Evolutionary conservation across 2,113 vertebrate genomes (phyloP).

Genomic region (Bettongia penicillata): DNA sequence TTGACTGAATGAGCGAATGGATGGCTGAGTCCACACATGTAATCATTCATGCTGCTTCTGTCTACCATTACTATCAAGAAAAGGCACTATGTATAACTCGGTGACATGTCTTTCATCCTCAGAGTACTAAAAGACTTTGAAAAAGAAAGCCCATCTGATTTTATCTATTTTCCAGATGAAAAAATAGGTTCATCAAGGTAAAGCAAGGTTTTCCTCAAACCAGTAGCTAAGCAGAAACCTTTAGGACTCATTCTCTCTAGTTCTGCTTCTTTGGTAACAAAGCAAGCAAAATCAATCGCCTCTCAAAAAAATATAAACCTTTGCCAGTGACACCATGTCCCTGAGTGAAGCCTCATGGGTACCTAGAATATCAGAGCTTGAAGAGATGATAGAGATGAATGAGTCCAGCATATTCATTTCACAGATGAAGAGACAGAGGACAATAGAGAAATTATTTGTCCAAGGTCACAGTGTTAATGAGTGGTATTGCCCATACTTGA

Average conservation of each 20-base stretch:
- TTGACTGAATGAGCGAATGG: neutral
- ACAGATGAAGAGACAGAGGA: neutral
- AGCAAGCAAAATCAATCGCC: neutral
- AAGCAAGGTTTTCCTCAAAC: constrained; percentile 60
- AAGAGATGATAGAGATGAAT: neutral
- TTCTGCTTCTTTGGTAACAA: neutral
- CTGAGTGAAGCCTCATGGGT: neutral
- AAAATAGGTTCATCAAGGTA: constrained; percentile 62
- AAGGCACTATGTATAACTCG: neutral
- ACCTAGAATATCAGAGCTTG: neutral
- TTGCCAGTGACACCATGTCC: neutral
- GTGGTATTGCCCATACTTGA: neutral
- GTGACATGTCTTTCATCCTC: constrained; percentile 42
- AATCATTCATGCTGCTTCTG: neutral
- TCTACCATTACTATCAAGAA: neutral
- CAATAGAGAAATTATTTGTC: neutral
- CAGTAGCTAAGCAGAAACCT: constrained; percentile 40
- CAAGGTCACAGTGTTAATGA: neutral
- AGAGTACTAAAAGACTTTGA: constrained; percentile 30
- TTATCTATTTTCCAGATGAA: constrained; percentile 69
- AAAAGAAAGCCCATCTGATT: constrained; percentile 45
- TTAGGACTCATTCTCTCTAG: neutral
- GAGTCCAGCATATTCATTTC: neutral
- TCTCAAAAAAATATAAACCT: neutral
- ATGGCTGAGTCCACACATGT: neutral